These are phyloP conservation scores for Mythimna pallens DNA, from an alignment of 2,888 invertebrate species.

Conservation along the genomic window DNA sequence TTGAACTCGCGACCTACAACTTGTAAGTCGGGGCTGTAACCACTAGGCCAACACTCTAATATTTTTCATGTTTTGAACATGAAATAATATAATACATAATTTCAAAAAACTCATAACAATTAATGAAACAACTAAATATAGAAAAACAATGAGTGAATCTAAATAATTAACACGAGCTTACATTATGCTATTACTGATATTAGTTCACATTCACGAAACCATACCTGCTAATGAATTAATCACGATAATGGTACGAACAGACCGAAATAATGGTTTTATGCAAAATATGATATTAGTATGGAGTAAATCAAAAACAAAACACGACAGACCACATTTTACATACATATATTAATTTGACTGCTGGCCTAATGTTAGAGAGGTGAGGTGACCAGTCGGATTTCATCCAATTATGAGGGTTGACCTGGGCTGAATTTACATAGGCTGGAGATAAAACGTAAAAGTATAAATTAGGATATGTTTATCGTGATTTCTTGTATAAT, in stretches of 20 bases:
- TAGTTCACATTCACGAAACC: not conserved
- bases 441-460: constrained; percentile 29
- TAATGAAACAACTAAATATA: not conserved
- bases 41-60: too few relatives aligned
- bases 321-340: constrained; percentile 42
- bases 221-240: constrained; percentile 16
- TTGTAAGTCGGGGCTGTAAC: too few relatives aligned
- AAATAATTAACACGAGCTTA: constrained; percentile 27
- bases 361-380: constrained; percentile 51
- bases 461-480: constrained; percentile 38
- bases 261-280: constrained; percentile 29
- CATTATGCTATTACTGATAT: constrained; percentile 24
- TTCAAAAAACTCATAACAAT: not conserved
- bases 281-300: constrained; percentile 24
- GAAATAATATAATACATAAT: not conserved
- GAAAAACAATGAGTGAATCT: constrained; percentile 7
- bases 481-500: not conserved
- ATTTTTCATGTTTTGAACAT: too few relatives aligned
- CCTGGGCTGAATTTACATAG: constrained; percentile 55
- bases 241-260: constrained; percentile 11
- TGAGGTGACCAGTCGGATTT: constrained; percentile 50
- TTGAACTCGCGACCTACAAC: too few relatives aligned
- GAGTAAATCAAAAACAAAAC: constrained; percentile 48
- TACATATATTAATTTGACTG: constrained; percentile 42
- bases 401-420: constrained; percentile 57